Evolutionary conservation across 2,888 invertebrate genomes (phyloP).

Genomic region (Hedya salicella): DNA sequence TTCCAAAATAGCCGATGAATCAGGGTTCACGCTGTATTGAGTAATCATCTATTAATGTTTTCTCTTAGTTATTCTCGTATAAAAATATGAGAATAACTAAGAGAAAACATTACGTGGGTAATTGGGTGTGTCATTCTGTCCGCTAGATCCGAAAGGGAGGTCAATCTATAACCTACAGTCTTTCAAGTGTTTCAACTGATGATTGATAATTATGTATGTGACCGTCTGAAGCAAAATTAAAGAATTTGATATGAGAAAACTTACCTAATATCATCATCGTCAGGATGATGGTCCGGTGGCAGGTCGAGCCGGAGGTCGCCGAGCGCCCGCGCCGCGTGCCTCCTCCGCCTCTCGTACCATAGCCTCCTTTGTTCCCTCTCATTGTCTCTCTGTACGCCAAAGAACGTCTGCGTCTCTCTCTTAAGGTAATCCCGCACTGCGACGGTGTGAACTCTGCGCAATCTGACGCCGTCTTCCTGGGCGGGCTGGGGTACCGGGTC

Average conservation of each 20-base stretch:
- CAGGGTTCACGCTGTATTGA: too few species aligned
- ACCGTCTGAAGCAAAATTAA: too few species aligned
- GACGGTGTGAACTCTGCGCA: conserved; percentile 73
- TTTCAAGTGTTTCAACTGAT: too few species aligned
- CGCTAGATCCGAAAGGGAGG: too few species aligned
- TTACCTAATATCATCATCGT: conserved; percentile 84
- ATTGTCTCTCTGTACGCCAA: conserved; percentile 92
- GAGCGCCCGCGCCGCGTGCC: conserved; percentile 90
- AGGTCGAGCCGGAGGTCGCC: conserved; percentile 85
- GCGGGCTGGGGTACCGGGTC: conserved; percentile 72
- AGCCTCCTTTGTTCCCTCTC: conserved; percentile 89
- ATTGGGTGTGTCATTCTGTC: too few species aligned
- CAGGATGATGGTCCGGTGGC: conserved; percentile 86
- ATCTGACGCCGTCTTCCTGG: conserved; percentile 78
- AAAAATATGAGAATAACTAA: too few species aligned
- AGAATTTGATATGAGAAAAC: conserved; percentile 30
- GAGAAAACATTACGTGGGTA: too few species aligned
- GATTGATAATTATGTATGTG: too few species aligned
- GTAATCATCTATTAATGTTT: too few species aligned
- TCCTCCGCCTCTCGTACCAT: conserved; percentile 92
- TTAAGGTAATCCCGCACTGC: conserved; percentile 88
- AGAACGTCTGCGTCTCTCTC: conserved; percentile 92
- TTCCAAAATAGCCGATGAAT: too few species aligned
- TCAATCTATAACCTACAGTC: too few species aligned
- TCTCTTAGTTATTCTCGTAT: too few species aligned